Conservation (phyloP, 2,797 vertebrate genomes). For the Crocodylus rhombifer region DNA sequence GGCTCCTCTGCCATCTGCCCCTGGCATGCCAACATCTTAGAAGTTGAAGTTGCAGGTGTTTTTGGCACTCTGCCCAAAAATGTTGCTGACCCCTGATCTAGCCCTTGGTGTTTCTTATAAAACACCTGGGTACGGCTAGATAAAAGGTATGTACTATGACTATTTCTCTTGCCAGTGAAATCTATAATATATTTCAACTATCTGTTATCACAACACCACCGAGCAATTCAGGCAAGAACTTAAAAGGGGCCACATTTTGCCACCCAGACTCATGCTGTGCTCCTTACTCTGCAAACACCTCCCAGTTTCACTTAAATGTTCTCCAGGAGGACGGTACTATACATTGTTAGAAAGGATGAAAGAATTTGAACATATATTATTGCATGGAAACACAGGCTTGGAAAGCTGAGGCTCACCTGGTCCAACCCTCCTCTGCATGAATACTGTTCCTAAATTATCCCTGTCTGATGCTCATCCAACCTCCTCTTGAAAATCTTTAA, state of each 20-base stretch:
- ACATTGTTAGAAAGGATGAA: background rate
- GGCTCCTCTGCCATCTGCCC: no score
- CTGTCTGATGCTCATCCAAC: no score
- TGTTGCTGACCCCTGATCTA: no score
- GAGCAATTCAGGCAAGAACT: conserved; percentile 4
- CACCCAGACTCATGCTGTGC: background rate
- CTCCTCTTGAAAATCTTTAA: no score
- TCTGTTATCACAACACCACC: background rate
- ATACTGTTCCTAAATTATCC: no score
- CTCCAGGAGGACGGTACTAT: background rate
- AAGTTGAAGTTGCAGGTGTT: no score
- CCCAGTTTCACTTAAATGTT: background rate
- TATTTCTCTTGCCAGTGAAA: conserved; percentile 15
- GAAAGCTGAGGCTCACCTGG: no score
- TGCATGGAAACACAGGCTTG: no score
- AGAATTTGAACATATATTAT: background rate
- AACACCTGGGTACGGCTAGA: background rate
- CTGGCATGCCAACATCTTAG: no score
- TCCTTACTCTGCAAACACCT: conserved; percentile 21
- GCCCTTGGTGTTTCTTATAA: background rate
- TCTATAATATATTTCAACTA: background rate
- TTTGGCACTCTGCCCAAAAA: no score
- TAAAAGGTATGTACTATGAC: background rate
- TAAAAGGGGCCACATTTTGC: background rate
- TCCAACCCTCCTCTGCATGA: no score